phyloP scores from a whole-genome alignment of 2,888 invertebrate species.

The Dicyrtomina minuta region DNA sequence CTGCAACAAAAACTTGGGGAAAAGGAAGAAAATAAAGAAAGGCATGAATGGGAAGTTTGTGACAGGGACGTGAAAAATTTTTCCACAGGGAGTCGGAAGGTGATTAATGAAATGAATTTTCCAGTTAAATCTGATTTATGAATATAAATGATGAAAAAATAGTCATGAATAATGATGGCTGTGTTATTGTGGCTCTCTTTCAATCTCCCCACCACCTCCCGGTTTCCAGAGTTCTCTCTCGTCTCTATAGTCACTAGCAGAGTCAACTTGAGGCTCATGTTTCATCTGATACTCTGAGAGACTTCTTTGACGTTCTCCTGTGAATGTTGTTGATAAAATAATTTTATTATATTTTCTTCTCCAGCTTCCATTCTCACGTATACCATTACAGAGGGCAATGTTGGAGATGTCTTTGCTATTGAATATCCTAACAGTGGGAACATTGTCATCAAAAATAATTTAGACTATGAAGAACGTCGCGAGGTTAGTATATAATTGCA shows the following conservation, averaged over 20 bases:
- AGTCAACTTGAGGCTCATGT: slow-evolving; percentile 17
- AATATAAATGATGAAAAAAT: slow-evolving; percentile 41
- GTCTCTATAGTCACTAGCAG: not conserved
- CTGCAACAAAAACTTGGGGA: slow-evolving; percentile 7
- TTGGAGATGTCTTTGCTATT: slow-evolving; percentile 81
- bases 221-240: slow-evolving; percentile 8
- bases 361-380: slow-evolving; percentile 79
- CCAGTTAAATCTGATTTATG: slow-evolving; percentile 39
- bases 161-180: slow-evolving; percentile 35
- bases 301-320: slow-evolving; percentile 15
- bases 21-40: slow-evolving; percentile 15
- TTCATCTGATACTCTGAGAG: slow-evolving; percentile 6
- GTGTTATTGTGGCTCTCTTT: slow-evolving; percentile 24
- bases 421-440: slow-evolving; percentile 71
- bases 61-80: slow-evolving; percentile 36
- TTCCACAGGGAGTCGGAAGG: slow-evolving; percentile 34
- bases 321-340: slow-evolving; percentile 9
- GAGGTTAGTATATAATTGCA: slow-evolving; percentile 54
- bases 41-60: slow-evolving; percentile 14
- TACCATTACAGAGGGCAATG: slow-evolving; percentile 83
- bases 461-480: slow-evolving; percentile 84
- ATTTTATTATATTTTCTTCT: slow-evolving; percentile 7
- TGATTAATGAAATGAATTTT: slow-evolving; percentile 41
- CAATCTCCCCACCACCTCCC: slow-evolving; percentile 4
- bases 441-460: slow-evolving; percentile 72